phyloP scores from a whole-genome alignment of 2,888 invertebrate genomes.

The Phortica magna region DNA sequence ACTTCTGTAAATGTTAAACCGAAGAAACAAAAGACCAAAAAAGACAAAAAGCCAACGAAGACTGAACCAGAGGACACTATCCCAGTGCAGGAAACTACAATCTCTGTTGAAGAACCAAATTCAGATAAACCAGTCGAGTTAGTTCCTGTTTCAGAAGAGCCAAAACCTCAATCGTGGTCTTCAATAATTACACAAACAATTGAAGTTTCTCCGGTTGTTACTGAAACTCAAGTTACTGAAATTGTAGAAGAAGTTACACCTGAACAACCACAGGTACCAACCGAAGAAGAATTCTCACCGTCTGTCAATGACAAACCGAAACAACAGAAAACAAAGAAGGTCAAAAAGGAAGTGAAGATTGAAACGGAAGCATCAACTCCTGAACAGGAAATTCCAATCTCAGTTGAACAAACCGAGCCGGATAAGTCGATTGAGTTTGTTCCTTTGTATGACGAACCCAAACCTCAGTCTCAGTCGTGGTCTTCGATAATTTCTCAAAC shows the following conservation, averaged over 20 bases:
- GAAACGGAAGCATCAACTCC: neutral
- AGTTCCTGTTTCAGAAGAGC: no score
- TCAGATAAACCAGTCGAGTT: no score
- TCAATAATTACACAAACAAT: conserved; percentile 43
- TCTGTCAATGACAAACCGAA: conserved; percentile 48
- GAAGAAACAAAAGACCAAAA: conserved; percentile 39
- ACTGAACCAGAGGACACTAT: no score
- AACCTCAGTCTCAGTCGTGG: conserved; percentile 46
- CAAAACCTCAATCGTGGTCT: no score
- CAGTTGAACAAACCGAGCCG: neutral
- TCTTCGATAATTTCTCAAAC: conserved; percentile 47
- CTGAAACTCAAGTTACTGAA: conserved; percentile 5
- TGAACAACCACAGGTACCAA: no score
- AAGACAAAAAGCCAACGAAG: conserved; percentile 41
- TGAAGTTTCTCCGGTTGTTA: no score
- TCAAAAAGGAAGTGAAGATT: conserved; percentile 29
- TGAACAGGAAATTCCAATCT: neutral
- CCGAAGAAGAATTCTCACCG: no score
- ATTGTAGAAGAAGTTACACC: no score
- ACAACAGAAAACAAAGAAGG: conserved; percentile 44
- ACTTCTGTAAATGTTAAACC: conserved; percentile 38
- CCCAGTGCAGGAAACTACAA: conserved; percentile 41
- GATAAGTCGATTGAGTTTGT: neutral
- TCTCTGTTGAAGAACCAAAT: conserved; percentile 38
- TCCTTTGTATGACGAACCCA: neutral